These are phyloP conservation scores for Oscheius myriophilus DNA, from an alignment of 2,888 invertebrate genomes.

Conservation along the genomic window DNA sequence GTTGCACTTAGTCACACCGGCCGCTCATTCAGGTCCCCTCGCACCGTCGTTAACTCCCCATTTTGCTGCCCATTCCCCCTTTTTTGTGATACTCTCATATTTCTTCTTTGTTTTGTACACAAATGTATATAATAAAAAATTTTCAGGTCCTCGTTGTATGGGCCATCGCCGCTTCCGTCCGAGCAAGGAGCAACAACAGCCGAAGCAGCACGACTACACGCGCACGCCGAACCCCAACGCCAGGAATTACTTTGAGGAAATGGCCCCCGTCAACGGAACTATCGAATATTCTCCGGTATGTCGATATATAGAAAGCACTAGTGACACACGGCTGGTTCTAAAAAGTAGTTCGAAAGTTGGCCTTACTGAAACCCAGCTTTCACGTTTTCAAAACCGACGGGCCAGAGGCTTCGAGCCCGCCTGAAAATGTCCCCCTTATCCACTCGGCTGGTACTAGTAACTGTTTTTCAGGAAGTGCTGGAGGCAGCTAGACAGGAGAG, in stretches of 20 bases:
- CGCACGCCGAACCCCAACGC: conserved; percentile 36
- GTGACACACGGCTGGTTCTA: no score
- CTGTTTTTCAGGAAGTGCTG: conserved; percentile 5
- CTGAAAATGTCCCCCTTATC: no score
- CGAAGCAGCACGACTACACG: conserved; percentile 16
- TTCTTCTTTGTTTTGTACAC: background rate
- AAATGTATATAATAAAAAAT: background rate
- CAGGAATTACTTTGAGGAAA: conserved; percentile 44
- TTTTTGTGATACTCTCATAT: background rate
- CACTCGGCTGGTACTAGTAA: background rate
- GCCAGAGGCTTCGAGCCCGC: no score
- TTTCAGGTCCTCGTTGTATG: conserved; percentile 14
- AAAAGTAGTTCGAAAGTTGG: no score
- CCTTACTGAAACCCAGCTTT: no score
- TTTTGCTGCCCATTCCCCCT: background rate
- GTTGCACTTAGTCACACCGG: no score
- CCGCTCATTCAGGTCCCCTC: no score
- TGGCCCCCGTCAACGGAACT: conserved; percentile 46
- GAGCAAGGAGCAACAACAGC: background rate
- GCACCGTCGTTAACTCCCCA: no score
- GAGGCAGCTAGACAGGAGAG: background rate
- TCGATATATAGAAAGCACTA: background rate
- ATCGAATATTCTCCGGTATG: conserved; percentile 18
- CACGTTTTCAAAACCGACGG: no score
- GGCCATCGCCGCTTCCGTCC: conserved; percentile 23